These are phyloP conservation scores for Mus pahari DNA, from an alignment of 2,113 vertebrate species.

Conservation along the genomic window DNA sequence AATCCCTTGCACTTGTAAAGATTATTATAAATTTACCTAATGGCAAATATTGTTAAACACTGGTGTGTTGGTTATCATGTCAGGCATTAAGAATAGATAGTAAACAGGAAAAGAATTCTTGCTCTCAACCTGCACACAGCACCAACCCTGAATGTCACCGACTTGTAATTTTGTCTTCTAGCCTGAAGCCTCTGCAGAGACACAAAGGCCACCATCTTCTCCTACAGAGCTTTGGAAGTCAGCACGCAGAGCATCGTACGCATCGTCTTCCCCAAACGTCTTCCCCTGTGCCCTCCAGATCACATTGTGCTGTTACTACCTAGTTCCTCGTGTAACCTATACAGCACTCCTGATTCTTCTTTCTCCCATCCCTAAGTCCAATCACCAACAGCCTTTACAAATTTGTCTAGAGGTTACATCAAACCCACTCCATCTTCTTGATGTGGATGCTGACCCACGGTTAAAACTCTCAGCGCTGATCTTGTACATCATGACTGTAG, in stretches of 20 bases:
- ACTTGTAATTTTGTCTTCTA: background rate
- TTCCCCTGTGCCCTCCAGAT: background rate
- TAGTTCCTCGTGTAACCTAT: background rate
- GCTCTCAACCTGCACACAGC: no score
- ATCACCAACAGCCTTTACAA: background rate
- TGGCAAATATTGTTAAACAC: background rate
- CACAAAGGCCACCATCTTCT: background rate
- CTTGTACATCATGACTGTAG: accelerated
- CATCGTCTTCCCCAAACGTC: background rate
- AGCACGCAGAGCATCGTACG: no score
- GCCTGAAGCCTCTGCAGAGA: background rate
- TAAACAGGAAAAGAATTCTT: background rate
- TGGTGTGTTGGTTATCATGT: background rate
- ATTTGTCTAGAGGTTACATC: background rate
- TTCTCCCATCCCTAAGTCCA: background rate
- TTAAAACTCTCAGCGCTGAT: background rate
- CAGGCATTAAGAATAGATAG: background rate
- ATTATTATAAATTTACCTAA: background rate
- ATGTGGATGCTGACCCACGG: background rate
- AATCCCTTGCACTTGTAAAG: background rate
- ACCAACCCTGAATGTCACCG: background rate
- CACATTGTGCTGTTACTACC: no score
- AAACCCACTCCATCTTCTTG: background rate
- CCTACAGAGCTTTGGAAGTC: background rate
- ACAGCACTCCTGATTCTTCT: background rate